phyloP scores from a whole-genome alignment of 2,797 vertebrate species.

The Nannoperca obscura region DNA sequence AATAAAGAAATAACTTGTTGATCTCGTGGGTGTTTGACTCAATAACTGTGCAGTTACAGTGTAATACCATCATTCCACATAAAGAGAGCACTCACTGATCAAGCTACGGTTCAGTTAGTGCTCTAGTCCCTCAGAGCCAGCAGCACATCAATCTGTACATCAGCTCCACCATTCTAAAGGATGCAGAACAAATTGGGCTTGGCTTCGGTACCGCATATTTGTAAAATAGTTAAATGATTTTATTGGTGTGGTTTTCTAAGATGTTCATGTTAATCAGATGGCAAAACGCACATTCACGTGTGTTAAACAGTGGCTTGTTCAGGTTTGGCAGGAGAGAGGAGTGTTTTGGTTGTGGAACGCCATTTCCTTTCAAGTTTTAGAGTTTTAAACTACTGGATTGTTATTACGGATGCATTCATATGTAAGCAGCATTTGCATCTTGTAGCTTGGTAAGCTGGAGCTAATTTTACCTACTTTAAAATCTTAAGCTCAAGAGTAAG shows the following conservation, averaged over 20 bases:
- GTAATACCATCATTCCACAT: background rate
- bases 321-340: background rate
- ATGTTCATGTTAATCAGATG: background rate
- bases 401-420: too few relatives aligned
- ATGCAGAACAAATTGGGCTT: constrained; percentile 7
- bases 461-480: too few relatives aligned
- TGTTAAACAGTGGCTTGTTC: constrained; percentile 11
- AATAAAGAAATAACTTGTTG: constrained; percentile 41
- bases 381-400: too few relatives aligned
- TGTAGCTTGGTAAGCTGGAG: too few relatives aligned
- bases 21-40: constrained; percentile 21
- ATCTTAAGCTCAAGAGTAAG: background rate
- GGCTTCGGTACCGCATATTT: background rate
- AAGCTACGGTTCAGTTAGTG: constrained; percentile 1
- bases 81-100: background rate
- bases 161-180: constrained; percentile 6
- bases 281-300: background rate
- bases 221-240: constrained; percentile 31
- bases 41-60: background rate
- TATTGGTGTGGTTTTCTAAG: constrained; percentile 11
- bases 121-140: background rate
- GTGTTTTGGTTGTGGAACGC: background rate
- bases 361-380: background rate
- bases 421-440: too few relatives aligned
- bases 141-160: background rate